A percentile compares a stretch with the other conserved stretches of the same genome.
phyloP scores from a whole-genome alignment of 2,888 invertebrate genomes.

The Eupeodes luniger region DNA sequence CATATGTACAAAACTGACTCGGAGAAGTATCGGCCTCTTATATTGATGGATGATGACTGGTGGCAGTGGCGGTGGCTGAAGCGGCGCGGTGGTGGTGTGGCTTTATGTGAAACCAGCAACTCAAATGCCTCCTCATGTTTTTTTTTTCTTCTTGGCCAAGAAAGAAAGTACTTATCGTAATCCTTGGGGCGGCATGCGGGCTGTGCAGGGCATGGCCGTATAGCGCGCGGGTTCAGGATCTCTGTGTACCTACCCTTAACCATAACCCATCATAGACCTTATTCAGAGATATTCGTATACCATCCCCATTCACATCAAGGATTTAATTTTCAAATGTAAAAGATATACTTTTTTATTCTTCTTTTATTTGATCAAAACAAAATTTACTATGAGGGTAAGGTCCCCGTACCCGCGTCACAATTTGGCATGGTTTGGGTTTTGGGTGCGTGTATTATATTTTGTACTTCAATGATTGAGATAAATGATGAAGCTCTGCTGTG shows the following conservation, averaged over 20 bases:
- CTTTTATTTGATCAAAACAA: constrained; percentile 22
- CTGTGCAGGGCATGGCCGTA: not conserved
- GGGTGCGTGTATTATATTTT: constrained; percentile 32
- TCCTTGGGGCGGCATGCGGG: not conserved
- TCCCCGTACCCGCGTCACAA: constrained; percentile 33
- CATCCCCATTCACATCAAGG: constrained; percentile 9
- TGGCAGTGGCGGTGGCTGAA: not conserved
- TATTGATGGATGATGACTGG: constrained; percentile 35
- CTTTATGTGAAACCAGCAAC: constrained; percentile 14
- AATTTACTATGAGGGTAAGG: constrained; percentile 39
- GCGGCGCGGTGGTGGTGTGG: not conserved
- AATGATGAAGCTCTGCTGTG: constrained; percentile 53
- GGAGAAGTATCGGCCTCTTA: constrained; percentile 26
- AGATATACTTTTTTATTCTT: constrained; percentile 18
- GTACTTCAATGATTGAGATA: constrained; percentile 65
- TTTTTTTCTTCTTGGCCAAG: constrained; percentile 5
- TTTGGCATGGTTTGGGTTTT: constrained; percentile 28
- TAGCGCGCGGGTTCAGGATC: not conserved
- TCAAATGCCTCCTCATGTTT: not conserved
- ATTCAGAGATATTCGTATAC: not conserved
- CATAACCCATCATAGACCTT: not conserved
- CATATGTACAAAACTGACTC: constrained; percentile 1
- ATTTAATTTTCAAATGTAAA: constrained; percentile 46
- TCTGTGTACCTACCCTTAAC: not conserved
- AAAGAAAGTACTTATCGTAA: constrained; percentile 27